A percentile compares a stretch with the other conserved stretches of the same genome.
phyloP scores from a whole-genome alignment of 2,797 vertebrate species.

The Austrolebias charrua region DNA sequence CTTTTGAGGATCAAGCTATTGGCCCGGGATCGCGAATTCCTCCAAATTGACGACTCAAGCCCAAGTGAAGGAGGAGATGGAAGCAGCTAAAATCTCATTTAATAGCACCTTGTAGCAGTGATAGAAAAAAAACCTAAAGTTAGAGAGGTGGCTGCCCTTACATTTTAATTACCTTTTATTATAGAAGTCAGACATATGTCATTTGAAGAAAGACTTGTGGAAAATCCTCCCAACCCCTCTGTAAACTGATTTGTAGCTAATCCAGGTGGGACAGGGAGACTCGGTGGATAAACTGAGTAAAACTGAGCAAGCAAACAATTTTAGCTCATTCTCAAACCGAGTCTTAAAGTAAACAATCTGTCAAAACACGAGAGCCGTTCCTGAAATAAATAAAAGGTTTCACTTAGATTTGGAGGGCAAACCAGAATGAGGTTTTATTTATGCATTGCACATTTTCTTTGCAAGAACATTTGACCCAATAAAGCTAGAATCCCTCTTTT shows the following conservation, averaged over 20 bases:
- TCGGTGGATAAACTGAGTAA: slow-evolving; percentile 64
- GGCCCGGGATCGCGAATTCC: slow-evolving; percentile 48
- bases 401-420: slow-evolving; percentile 20
- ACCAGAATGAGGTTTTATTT: slow-evolving; percentile 65
- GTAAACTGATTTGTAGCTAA: slow-evolving; percentile 64
- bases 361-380: slow-evolving; percentile 36
- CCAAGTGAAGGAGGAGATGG: too few species aligned
- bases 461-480: slow-evolving; percentile 44
- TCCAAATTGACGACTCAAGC: slow-evolving; percentile 59
- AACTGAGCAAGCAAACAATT: slow-evolving; percentile 69
- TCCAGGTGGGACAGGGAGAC: slow-evolving; percentile 53
- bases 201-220: slow-evolving; percentile 58
- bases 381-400: slow-evolving; percentile 40
- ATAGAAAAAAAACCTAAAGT: slow-evolving; percentile 76
- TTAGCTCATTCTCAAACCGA: slow-evolving; percentile 52
- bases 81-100: slow-evolving; percentile 62
- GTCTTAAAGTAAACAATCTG: slow-evolving; percentile 58
- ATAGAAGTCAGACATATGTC: slow-evolving; percentile 66
- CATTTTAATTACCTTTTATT: slow-evolving; percentile 78
- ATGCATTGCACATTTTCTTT: slow-evolving; percentile 45
- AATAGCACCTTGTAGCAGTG: slow-evolving; percentile 58
- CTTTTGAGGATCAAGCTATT: slow-evolving; percentile 71
- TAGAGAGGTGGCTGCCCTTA: slow-evolving; percentile 55
- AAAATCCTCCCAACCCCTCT: slow-evolving; percentile 62
- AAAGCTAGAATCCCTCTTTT: slow-evolving; percentile 49